Evolutionary conservation across 2,888 invertebrate species (phyloP), one percentile per base, ranked within the genome.

Genomic region (Cantharis rustica): DNA sequence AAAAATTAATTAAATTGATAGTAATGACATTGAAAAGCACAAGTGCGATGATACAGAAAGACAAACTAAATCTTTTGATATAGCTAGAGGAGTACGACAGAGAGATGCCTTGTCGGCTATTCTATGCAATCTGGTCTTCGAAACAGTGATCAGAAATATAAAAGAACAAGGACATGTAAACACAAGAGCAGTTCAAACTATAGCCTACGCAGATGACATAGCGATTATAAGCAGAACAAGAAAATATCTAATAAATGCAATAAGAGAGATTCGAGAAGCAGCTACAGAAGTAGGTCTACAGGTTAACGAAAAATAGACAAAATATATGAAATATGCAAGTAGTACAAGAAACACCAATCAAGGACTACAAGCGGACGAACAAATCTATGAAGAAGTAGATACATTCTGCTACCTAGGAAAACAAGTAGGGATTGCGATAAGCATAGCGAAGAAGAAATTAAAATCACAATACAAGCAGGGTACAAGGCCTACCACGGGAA

Each of bases 31-130:
- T 23, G n/a, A 17, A 15, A 20, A 16, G 17, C 16, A 61, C 61
- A 15, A 61, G 20, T 11, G 70, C 23, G 9, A 61, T 61, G 10
- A n/a, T 61, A 47, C n/a, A 61, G 16, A 70, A 9, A 20, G 20
- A 16, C 10, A 11, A 16, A 17, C 61, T 11, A 69, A 47, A 13
- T 1, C 10, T 3, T 70, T 70, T n/a, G 11, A 61, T 16, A 61
- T 61, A n/a, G 61, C 20, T 20, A 15, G 20, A 16, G 70, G 70
- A n/a, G 70, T 70, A 70, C 31, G 61, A 70, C 70, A 66, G 17
- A 11, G 15, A 11, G 17, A 66, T 20, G 11, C 17, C 3, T 17
- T 17, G 17, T 17, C 20, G 9, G 68, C 23, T 23, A n/a, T 68
- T 3, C 26, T 11, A 68, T 68, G 4, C 26, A 68, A 68, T n/a